A percentile compares a stretch with the other conserved stretches of the same genome.
Evolutionary conservation across 2,113 vertebrate genomes (phyloP).

Genomic region (Trematomus loennbergii): DNA sequence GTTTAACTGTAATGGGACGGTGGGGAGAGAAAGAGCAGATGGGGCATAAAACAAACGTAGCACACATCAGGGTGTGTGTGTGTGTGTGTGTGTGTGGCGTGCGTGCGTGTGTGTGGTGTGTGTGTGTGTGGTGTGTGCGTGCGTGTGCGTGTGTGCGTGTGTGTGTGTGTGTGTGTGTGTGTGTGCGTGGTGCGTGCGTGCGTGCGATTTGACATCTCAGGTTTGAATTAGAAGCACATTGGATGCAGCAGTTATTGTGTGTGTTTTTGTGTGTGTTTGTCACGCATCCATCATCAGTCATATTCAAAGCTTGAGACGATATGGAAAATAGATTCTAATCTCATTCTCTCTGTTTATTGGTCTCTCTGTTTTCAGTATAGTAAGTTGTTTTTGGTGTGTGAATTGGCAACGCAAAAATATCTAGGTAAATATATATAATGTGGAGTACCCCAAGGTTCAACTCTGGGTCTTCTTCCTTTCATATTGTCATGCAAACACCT

Average conservation of each 20-base stretch:
- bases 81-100: slow-evolving; percentile 20
- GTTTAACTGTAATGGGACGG: slow-evolving; percentile 49
- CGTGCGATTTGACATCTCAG: slow-evolving; percentile 12
- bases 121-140: no score
- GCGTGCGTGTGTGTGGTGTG: slow-evolving; percentile 22
- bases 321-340: not conserved
- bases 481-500: not conserved
- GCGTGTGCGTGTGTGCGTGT: no score
- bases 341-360: not conserved
- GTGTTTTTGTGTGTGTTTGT: not conserved
- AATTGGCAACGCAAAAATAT: no score
- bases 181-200: slow-evolving; percentile 1
- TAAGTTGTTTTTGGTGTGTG: not conserved
- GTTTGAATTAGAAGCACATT: slow-evolving; percentile 21
- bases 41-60: slow-evolving; percentile 59
- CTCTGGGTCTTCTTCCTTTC: not conserved
- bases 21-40: slow-evolving; percentile 53
- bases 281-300: slow-evolving; percentile 18
- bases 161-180: no score
- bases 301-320: not conserved
- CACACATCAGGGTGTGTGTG: slow-evolving; percentile 39
- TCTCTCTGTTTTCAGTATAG: not conserved
- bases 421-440: not conserved
- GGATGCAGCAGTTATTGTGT: slow-evolving; percentile 4
- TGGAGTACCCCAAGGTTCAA: not conserved